Percentiles rank a stretch among this genome's conserved stretches.
Evolutionary conservation across 2,797 vertebrate species (phyloP).

Genomic region (Taeniopygia guttata): DNA sequence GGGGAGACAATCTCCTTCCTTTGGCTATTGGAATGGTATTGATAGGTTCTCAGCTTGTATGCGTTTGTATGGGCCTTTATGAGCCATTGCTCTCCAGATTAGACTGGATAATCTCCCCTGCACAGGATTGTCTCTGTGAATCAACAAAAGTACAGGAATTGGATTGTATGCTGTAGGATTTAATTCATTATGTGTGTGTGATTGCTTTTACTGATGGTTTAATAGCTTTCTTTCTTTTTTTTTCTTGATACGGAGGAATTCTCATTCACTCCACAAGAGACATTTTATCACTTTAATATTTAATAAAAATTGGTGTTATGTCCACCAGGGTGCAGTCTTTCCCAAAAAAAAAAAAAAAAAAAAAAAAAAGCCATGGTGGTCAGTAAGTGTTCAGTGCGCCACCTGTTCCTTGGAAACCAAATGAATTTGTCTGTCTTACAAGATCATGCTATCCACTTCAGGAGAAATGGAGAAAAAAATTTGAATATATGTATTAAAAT

Average conservation of each 20-base stretch:
- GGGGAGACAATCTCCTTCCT: background rate
- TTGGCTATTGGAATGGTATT: background rate
- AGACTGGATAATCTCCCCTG: background rate
- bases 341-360: background rate
- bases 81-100: background rate
- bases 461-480: background rate
- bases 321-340: slow-evolving; percentile 51
- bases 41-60: background rate
- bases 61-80: background rate
- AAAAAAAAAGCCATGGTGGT: background rate
- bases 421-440: background rate
- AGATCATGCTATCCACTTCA: background rate
- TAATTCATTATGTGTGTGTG: background rate
- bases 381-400: background rate
- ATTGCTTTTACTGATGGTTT: background rate
- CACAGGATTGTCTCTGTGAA: background rate
- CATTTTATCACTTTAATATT: background rate
- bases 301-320: background rate
- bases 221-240: background rate
- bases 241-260: background rate
- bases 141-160: background rate
- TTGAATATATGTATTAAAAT: background rate
- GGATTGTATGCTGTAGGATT: background rate
- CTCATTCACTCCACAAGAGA: background rate
- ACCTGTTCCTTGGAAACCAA: background rate